Percentiles rank a stretch among this genome's conserved stretches.
These are phyloP conservation scores for Steatornis caripensis DNA, from an alignment of 2,113 vertebrate genomes.

Conservation along the genomic window DNA sequence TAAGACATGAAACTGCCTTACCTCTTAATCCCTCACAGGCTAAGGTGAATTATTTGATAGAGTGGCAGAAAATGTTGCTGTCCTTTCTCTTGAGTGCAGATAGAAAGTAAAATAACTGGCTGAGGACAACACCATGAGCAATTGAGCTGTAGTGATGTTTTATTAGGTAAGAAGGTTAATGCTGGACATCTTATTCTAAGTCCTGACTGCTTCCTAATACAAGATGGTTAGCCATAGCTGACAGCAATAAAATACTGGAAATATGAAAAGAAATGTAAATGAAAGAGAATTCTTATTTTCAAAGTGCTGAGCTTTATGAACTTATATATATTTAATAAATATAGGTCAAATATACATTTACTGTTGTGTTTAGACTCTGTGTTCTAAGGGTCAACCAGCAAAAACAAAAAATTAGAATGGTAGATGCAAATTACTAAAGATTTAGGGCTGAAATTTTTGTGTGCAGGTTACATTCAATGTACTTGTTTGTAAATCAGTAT, in stretches of 20 bases:
- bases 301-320: conserved; percentile 1
- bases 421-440: background rate
- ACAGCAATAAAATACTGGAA: background rate
- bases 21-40: background rate
- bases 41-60: background rate
- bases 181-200: background rate
- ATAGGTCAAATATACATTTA: background rate
- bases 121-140: background rate
- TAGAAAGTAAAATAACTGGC: conserved; percentile 15
- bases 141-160: conserved; percentile 3
- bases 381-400: background rate
- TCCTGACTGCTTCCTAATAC: background rate
- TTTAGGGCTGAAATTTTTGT: background rate
- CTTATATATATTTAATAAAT: conserved; percentile 8
- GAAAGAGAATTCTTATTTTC: conserved; percentile 25
- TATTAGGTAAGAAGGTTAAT: conserved; percentile 40
- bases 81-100: background rate
- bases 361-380: background rate
- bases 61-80: background rate
- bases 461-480: background rate
- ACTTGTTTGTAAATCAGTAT: background rate
- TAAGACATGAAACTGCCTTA: background rate
- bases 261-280: conserved; percentile 31
- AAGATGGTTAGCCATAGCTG: background rate
- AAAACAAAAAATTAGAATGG: background rate